Evolutionary conservation across 2,113 vertebrate genomes (phyloP).

Genomic region (Onychorhynchus coronatus): DNA sequence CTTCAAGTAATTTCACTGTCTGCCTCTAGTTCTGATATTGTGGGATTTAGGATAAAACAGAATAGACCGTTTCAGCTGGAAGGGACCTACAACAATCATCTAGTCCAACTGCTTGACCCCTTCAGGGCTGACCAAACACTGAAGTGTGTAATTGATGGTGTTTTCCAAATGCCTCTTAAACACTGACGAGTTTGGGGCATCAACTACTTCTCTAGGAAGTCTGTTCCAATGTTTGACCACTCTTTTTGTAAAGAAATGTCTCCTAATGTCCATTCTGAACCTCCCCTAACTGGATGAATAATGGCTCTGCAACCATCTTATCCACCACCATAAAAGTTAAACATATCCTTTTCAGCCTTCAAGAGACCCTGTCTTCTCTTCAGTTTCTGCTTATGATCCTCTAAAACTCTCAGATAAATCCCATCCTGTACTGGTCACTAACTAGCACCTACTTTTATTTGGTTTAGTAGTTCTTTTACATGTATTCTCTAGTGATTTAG

Average conservation of each 20-base stretch:
- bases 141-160: background rate
- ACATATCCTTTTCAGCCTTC: background rate
- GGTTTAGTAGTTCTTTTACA: background rate
- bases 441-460: background rate
- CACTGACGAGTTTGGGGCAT: background rate
- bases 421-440: background rate
- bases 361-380: background rate
- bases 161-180: background rate
- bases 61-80: background rate
- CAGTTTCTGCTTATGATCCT: background rate
- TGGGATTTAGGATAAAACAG: background rate
- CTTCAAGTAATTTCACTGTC: background rate
- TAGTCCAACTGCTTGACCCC: background rate
- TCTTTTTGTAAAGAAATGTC: background rate
- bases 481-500: background rate
- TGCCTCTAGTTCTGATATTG: background rate
- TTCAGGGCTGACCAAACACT: background rate
- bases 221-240: background rate
- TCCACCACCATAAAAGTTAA: background rate
- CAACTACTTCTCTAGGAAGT: background rate
- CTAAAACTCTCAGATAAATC: background rate
- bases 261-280: background rate
- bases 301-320: background rate
- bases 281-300: background rate
- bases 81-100: background rate